Evolutionary conservation across 30 jellyfish, hydroid and myxozoan species (phyloP).

Genomic region (Aurelia aurita): DNA sequence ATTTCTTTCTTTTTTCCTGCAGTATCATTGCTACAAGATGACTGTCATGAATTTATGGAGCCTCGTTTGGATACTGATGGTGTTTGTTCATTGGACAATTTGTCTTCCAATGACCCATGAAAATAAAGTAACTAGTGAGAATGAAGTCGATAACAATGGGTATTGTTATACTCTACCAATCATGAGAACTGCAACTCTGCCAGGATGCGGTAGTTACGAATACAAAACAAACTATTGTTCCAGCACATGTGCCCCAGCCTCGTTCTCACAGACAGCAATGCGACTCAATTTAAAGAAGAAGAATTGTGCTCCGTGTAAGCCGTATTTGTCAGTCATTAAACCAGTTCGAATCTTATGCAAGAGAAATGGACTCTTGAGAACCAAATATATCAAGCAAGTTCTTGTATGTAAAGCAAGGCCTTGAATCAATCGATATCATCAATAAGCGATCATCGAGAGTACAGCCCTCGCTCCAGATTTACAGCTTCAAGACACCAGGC

Average conservation of each 20-base stretch:
- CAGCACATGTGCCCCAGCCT: slow-evolving; percentile 1
- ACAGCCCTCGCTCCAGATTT: no score
- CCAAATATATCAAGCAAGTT: slow-evolving; percentile 43
- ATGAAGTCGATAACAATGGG: neutral
- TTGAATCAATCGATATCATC: no score
- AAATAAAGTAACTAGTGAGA: neutral
- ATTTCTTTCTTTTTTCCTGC: no score
- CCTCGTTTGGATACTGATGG: slow-evolving; percentile 1
- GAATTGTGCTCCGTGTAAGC: slow-evolving; percentile 21
- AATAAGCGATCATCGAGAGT: no score
- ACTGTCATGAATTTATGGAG: no score
- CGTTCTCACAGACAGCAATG: neutral
- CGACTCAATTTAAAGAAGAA: neutral
- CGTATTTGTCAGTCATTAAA: slow-evolving; percentile 49
- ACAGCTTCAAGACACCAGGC: no score
- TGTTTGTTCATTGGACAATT: neutral
- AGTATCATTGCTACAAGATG: no score
- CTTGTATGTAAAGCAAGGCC: slow-evolving; percentile 33
- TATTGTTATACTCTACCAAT: slow-evolving; percentile 35
- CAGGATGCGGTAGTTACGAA: slow-evolving; percentile 36
- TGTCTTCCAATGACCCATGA: neutral
- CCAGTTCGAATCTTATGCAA: slow-evolving; percentile 36
- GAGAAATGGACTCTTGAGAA: slow-evolving; percentile 34
- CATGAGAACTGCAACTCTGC: slow-evolving; percentile 18
- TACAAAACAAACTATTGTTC: slow-evolving; percentile 34